phyloP scores from a whole-genome alignment of 2,113 vertebrate species.

The Percina caprodes region DNA sequence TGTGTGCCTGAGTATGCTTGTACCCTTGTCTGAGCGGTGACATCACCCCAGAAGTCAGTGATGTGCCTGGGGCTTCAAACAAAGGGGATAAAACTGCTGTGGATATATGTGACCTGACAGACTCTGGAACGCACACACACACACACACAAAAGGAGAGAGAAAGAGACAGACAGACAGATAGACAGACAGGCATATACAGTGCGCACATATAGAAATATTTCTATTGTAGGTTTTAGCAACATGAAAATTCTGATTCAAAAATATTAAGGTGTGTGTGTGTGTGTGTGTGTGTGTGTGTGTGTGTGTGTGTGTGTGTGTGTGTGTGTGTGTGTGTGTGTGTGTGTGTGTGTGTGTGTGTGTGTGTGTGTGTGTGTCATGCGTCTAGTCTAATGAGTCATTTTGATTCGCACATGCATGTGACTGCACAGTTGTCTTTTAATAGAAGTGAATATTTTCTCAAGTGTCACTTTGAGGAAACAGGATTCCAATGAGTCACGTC shows the following conservation, averaged over 20 bases:
- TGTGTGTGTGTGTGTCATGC: too few species aligned
- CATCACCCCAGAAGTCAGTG: slow-evolving; percentile 76
- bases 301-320: neutral
- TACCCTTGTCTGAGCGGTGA: slow-evolving; percentile 73
- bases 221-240: slow-evolving; percentile 13
- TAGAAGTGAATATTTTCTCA: slow-evolving; percentile 50
- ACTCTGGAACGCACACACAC: slow-evolving; percentile 40
- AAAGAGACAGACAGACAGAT: slow-evolving; percentile 23
- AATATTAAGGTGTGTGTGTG: slow-evolving; percentile 12
- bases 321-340: too few species aligned
- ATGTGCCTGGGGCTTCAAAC: slow-evolving; percentile 66
- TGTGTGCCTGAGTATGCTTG: slow-evolving; percentile 45
- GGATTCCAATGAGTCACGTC: slow-evolving; percentile 66
- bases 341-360: too few species aligned
- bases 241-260: slow-evolving; percentile 5
- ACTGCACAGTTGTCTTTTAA: slow-evolving; percentile 46
- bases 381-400: slow-evolving; percentile 47
- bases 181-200: slow-evolving; percentile 11
- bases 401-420: slow-evolving; percentile 42
- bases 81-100: slow-evolving; percentile 65
- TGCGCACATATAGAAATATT: slow-evolving; percentile 13
- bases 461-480: slow-evolving; percentile 61
- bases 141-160: neutral
- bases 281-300: slow-evolving; percentile 19
- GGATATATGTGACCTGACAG: slow-evolving; percentile 82